phyloP scores from a whole-genome alignment of 2,888 invertebrate species.

The Phortica okadai region DNA sequence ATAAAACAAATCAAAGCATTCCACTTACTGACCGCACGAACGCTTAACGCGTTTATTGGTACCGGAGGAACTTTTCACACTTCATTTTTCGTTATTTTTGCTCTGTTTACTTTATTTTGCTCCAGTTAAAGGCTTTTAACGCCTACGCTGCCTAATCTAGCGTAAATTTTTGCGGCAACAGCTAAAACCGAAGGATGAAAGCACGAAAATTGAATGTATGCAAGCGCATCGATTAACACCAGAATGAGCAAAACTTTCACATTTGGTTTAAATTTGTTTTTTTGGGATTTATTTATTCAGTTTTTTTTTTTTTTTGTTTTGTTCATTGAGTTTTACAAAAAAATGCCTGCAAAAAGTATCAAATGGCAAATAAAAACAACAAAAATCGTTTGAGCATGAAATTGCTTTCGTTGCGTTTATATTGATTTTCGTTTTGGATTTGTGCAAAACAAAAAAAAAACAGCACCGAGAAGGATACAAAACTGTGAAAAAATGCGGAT shows the following conservation, averaged over 20 bases:
- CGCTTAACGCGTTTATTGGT: not conserved
- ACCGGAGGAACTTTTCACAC: not conserved
- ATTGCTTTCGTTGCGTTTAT: constrained; percentile 51
- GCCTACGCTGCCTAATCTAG: constrained; percentile 60
- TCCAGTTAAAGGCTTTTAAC: constrained; percentile 4
- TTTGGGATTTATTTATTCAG: not conserved
- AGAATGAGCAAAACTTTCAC: constrained; percentile 31
- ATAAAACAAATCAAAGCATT: not conserved
- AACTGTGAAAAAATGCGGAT: constrained; percentile 22
- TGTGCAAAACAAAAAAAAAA: constrained; percentile 25
- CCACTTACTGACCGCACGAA: not conserved
- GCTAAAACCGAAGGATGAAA: constrained; percentile 36
- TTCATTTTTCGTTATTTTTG: constrained; percentile 29
- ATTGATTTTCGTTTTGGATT: constrained; percentile 32
- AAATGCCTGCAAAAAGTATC: constrained; percentile 26
- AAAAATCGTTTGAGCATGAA: constrained; percentile 69
- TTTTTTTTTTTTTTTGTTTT: constrained; percentile 9
- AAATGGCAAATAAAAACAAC: constrained; percentile 64
- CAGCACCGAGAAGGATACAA: constrained; percentile 32
- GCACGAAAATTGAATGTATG: constrained; percentile 35
- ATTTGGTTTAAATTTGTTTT: not conserved
- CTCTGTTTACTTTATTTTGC: constrained; percentile 24
- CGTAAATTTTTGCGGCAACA: constrained; percentile 56
- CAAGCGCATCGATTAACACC: constrained; percentile 62
- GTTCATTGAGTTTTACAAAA: constrained; percentile 12